phyloP scores from a whole-genome alignment of 2,797 vertebrate species.

The Triplophysa bombifrons region DNA sequence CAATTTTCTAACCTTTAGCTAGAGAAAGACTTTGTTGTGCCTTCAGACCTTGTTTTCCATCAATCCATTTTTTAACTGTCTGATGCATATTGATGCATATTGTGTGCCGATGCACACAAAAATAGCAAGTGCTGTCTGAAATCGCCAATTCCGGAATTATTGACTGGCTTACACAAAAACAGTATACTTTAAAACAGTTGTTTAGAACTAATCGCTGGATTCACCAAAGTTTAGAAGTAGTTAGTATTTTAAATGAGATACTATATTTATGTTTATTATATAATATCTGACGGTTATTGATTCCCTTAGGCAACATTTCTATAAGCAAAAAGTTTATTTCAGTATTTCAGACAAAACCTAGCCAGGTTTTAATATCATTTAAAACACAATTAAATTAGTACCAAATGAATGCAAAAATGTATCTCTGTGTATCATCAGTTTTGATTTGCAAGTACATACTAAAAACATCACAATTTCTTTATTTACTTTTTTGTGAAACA shows the following conservation, averaged over 20 bases:
- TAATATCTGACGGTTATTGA: too few species aligned
- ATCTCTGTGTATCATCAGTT: too few species aligned
- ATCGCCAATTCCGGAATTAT: background rate
- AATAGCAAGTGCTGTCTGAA: background rate
- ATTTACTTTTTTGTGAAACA: background rate
- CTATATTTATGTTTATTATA: too few species aligned
- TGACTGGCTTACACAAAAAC: background rate
- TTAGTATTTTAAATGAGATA: background rate
- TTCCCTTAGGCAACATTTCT: background rate
- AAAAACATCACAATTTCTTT: too few species aligned
- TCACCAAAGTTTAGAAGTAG: too few species aligned
- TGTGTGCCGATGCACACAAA: background rate
- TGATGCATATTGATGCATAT: background rate
- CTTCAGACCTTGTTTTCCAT: background rate
- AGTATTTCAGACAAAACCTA: too few species aligned
- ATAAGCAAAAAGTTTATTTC: background rate
- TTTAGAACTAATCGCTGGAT: background rate
- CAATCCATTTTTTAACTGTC: background rate
- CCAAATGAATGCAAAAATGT: too few species aligned
- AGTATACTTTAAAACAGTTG: background rate
- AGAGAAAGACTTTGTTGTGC: conserved; percentile 21
- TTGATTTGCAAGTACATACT: too few species aligned
- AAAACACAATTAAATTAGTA: too few species aligned
- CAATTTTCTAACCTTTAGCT: conserved; percentile 16
- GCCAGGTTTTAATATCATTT: too few species aligned